Evolutionary conservation across 2,888 invertebrate genomes (phyloP).

Genomic region (Hyalella azteca): DNA sequence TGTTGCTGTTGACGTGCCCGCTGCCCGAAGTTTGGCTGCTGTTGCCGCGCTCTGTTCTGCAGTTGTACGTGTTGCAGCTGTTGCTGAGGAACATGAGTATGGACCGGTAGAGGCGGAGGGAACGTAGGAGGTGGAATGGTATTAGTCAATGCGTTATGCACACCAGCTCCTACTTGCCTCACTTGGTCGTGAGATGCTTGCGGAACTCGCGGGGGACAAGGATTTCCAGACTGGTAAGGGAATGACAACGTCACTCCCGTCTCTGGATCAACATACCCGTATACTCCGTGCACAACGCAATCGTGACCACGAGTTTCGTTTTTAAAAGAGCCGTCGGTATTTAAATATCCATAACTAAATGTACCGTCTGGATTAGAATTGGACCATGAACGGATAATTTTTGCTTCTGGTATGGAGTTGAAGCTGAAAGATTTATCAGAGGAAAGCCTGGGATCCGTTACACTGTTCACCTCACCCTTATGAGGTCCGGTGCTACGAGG

Average conservation of each 20-base stretch:
- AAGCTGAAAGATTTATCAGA: neutral
- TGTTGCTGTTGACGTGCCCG: neutral
- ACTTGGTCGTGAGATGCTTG: neutral
- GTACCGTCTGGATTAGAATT: slow-evolving; percentile 82
- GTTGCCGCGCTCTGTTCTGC: neutral
- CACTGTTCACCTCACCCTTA: neutral
- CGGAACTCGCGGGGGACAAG: slow-evolving; percentile 63
- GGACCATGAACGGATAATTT: slow-evolving; percentile 69
- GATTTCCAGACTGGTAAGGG: slow-evolving; percentile 80
- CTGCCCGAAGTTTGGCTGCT: neutral
- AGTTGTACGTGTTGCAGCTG: neutral
- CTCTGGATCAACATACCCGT: slow-evolving; percentile 79
- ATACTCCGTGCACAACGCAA: slow-evolving; percentile 78
- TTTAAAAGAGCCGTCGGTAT: slow-evolving; percentile 85
- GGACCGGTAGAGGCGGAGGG: neutral
- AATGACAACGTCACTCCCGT: slow-evolving; percentile 82
- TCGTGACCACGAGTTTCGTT: slow-evolving; percentile 82
- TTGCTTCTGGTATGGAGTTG: slow-evolving; percentile 45
- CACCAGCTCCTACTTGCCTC: neutral
- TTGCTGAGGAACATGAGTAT: neutral
- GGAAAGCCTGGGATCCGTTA: neutral
- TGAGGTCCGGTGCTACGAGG: neutral
- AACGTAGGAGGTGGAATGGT: neutral
- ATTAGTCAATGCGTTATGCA: neutral
- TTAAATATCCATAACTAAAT: slow-evolving; percentile 87